A percentile compares a stretch with the other conserved stretches of the same genome.
Evolutionary conservation across 2,113 vertebrate genomes (phyloP).

Genomic region (Lota lota): DNA sequence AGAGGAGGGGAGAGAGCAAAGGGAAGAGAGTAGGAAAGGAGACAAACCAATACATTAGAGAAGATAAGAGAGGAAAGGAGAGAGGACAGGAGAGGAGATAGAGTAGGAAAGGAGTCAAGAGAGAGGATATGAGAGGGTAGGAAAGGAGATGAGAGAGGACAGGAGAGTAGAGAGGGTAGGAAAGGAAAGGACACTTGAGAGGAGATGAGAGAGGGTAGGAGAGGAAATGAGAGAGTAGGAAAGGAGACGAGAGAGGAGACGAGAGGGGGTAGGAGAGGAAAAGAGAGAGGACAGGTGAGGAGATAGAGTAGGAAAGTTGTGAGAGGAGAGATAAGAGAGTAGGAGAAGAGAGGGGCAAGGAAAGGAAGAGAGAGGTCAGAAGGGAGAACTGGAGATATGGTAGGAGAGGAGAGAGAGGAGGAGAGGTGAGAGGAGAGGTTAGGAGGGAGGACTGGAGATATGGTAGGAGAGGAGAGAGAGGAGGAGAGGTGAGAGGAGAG

Average conservation of each 20-base stretch:
- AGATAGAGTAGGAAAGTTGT: not conserved
- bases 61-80: not conserved
- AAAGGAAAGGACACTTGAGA: not conserved
- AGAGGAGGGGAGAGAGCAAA: not conserved
- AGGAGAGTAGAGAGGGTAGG: not conserved
- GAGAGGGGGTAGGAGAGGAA: not conserved
- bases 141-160: not conserved
- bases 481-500: not conserved
- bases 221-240: not conserved
- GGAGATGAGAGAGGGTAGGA: not conserved
- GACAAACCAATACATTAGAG: not conserved
- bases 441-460: no score
- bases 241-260: not conserved
- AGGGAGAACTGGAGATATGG: not conserved
- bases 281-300: not conserved
- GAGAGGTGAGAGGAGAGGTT: not conserved
- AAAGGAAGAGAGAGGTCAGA: not conserved
- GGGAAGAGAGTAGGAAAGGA: not conserved
- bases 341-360: not conserved
- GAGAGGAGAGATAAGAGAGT: not conserved
- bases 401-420: not conserved
- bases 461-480: not conserved
- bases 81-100: not conserved
- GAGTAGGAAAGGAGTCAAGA: not conserved
- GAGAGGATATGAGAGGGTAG: not conserved